Percentiles rank a stretch among this genome's conserved stretches.
phyloP scores from a whole-genome alignment of 2,888 invertebrate genomes.

The Amblyjoppa proteus region DNA sequence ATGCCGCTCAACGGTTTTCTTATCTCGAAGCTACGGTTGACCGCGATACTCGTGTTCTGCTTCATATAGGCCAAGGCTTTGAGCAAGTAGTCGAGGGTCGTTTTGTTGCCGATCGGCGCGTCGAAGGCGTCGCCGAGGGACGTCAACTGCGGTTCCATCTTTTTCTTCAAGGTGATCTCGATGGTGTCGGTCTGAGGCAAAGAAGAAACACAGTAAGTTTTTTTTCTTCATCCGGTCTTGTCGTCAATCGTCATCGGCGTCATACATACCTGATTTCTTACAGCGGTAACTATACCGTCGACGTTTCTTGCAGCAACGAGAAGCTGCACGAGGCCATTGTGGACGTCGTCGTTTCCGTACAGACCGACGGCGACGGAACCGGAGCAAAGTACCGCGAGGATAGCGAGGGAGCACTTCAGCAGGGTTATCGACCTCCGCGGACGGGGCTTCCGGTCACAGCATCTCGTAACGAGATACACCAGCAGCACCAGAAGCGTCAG shows the following conservation, averaged over 20 bases:
- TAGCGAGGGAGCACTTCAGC: slow-evolving; percentile 92
- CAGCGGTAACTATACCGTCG: slow-evolving; percentile 91
- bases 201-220: neutral
- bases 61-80: slow-evolving; percentile 90
- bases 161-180: slow-evolving; percentile 90
- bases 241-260: neutral
- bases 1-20: slow-evolving; percentile 90
- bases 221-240: neutral
- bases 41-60: slow-evolving; percentile 91
- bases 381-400: slow-evolving; percentile 94
- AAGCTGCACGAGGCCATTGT: slow-evolving; percentile 94
- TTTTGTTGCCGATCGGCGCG: slow-evolving; percentile 91
- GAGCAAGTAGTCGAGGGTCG: slow-evolving; percentile 90
- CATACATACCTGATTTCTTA: slow-evolving; percentile 91
- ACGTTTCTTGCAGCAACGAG: slow-evolving; percentile 93
- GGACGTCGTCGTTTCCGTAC: slow-evolving; percentile 97
- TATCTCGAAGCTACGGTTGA: slow-evolving; percentile 92
- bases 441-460: slow-evolving; percentile 97
- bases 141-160: slow-evolving; percentile 90
- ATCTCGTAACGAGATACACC: slow-evolving; percentile 96
- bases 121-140: slow-evolving; percentile 92
- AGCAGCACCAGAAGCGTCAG: slow-evolving; percentile 95
- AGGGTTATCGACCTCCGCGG: slow-evolving; percentile 95
- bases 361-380: slow-evolving; percentile 95
- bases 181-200: slow-evolving; percentile 89